Evolutionary conservation across 2,113 vertebrate genomes (phyloP).

Genomic region (Seriola dumerili): DNA sequence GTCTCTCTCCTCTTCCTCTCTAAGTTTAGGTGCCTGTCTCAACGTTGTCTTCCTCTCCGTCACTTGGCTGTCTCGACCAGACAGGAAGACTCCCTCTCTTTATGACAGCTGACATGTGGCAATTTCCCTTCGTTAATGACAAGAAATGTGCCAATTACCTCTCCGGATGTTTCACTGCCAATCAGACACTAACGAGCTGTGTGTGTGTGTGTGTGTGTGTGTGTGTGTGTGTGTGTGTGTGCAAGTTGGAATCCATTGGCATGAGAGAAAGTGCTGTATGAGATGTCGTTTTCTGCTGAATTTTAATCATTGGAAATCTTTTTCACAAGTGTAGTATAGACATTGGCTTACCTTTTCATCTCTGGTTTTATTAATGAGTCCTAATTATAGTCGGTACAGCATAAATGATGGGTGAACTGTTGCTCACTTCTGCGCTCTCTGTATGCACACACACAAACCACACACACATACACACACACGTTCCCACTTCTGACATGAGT

Average conservation of each 20-base stretch:
- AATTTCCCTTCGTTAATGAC: slow-evolving; percentile 92
- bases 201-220: slow-evolving; percentile 22
- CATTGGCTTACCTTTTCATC: slow-evolving; percentile 56
- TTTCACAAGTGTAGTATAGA: slow-evolving; percentile 15
- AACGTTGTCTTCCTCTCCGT: slow-evolving; percentile 36
- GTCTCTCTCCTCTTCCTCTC: slow-evolving; percentile 12
- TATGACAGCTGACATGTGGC: slow-evolving; percentile 89
- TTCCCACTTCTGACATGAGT: slow-evolving; percentile 57
- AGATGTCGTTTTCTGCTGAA: slow-evolving; percentile 35
- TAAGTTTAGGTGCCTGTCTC: slow-evolving; percentile 11
- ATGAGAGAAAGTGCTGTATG: slow-evolving; percentile 26
- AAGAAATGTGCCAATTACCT: slow-evolving; percentile 95
- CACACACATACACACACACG: slow-evolving; percentile 17
- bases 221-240: slow-evolving; percentile 26
- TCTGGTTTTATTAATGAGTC: slow-evolving; percentile 68
- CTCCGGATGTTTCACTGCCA: slow-evolving; percentile 91
- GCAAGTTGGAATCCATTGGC: slow-evolving; percentile 40
- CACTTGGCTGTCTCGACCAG: slow-evolving; percentile 47
- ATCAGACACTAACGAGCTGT: slow-evolving; percentile 90
- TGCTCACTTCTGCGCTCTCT: slow-evolving; percentile 60
- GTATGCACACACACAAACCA: background rate
- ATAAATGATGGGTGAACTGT: slow-evolving; percentile 61
- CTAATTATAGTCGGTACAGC: slow-evolving; percentile 61
- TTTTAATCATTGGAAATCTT: slow-evolving; percentile 49
- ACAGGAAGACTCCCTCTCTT: slow-evolving; percentile 78